Conservation (phyloP, 2,888 invertebrate species). For the Slavum lentiscoides region DNA sequence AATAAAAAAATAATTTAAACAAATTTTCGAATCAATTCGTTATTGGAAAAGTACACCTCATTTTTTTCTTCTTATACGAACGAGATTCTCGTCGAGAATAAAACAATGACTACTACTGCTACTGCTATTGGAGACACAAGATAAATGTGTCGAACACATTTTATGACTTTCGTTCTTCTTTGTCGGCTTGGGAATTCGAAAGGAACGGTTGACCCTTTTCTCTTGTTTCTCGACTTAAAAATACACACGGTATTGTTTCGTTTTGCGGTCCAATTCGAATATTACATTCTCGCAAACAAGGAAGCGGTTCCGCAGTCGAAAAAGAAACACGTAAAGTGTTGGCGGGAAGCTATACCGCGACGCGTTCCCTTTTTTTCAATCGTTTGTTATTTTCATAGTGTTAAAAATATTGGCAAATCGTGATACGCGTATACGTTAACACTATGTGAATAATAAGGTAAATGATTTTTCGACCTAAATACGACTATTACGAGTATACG, state of each 20-base stretch:
- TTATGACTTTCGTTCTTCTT: slow-evolving; percentile 29
- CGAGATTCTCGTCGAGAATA: slow-evolving; percentile 6
- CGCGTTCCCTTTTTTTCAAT: no score
- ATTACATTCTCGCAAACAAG: background rate
- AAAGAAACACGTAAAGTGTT: background rate
- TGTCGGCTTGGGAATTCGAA: slow-evolving; percentile 28
- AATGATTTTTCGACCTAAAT: no score
- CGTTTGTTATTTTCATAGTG: no score
- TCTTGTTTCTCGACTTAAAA: slow-evolving; percentile 30
- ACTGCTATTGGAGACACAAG: background rate
- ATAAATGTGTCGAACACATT: slow-evolving; percentile 37
- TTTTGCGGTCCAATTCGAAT: background rate
- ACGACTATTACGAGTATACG: no score
- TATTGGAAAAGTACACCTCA: background rate
- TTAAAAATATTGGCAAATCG: no score
- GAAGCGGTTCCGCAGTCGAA: background rate
- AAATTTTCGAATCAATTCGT: background rate
- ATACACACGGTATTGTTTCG: slow-evolving; percentile 6
- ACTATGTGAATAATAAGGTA: no score
- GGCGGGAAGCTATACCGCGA: background rate
- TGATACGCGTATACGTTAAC: no score
- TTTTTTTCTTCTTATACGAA: background rate
- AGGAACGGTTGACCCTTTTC: slow-evolving; percentile 2
- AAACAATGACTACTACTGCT: slow-evolving; percentile 5
- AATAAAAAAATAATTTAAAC: background rate